Base-by-base conservation (phyloP, 2,888 invertebrate genomes). In the Pimpla rufipes region DNA sequence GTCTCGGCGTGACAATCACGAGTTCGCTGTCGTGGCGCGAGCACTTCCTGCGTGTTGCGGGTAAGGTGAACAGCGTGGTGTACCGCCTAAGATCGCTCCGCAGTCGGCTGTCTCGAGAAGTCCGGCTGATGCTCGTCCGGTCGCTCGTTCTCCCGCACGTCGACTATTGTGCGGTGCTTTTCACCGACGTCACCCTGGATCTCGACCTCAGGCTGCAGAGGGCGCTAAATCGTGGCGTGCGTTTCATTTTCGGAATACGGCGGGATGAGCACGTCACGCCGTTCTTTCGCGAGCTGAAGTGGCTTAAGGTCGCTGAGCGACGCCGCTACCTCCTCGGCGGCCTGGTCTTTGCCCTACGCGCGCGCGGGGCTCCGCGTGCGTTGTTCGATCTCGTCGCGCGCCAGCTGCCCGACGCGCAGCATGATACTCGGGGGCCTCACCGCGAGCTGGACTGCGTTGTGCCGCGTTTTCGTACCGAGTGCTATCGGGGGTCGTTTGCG, bases 241-340 rank as follows among this genome's bases (percentile, higher is more conserved):
- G 77, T 11, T 77, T 77, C n/a, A 57, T 68, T 5, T 68, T 67
- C n/a, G 23, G 35, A 1, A 37, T 68, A 0, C 16, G 66, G 23
- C 11, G 47, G 35, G 55, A 37, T 18, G 23, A 52, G 35, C 77
- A 68, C 37, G 55, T 77, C 8, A 68, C 77, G 16, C 68, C 68
- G 10, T 57, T 59, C 35, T 45, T 16, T 11, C 67, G 8, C 1
- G 1, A 29, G 40, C 45, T 67, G 0, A 21, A 8, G 3, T 57
- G 67, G 67, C 16, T 74, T 13, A 13, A 21, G 10, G 45, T 74
- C 6, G 37, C 40, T 1, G 8, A 37, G 40, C 64, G 40, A 6
- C 64, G 64, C 4, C 10, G 18, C 0, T 40, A 40, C 16, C 29
- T 64, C 5, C 64, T 50, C 7, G 50, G 10, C n/a, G 1, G 10